A percentile compares a stretch with the other conserved stretches of the same genome.
phyloP scores from a whole-genome alignment of 2,113 vertebrate genomes.

The Cinclus mexicanus region DNA sequence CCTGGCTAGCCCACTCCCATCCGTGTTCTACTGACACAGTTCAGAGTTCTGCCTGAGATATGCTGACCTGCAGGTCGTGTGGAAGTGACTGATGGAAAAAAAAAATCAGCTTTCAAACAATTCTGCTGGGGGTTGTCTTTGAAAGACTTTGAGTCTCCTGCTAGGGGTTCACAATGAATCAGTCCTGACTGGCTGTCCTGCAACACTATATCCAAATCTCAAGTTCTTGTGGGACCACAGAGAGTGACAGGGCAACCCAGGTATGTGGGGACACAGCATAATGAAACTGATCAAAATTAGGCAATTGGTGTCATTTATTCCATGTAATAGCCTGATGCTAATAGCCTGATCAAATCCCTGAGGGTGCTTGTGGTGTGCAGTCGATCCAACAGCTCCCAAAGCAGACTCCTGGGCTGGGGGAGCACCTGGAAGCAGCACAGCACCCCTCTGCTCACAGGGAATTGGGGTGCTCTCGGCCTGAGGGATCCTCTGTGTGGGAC shows the following conservation, averaged over 20 bases:
- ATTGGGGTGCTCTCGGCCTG: rapidly evolving
- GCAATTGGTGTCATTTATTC: neutral
- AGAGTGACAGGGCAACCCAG: neutral
- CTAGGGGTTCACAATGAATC: neutral
- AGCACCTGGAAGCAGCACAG: neutral
- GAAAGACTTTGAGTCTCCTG: neutral
- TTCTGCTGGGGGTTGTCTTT: rapidly evolving
- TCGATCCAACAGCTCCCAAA: rapidly evolving
- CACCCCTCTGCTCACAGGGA: too few species aligned
- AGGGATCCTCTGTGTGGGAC: rapidly evolving
- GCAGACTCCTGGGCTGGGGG: rapidly evolving
- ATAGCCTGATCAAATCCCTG: neutral
- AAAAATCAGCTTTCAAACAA: neutral
- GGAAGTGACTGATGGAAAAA: neutral
- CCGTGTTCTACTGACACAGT: too few species aligned
- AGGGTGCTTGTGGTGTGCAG: rapidly evolving
- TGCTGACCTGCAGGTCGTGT: too few species aligned
- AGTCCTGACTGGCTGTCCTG: neutral
- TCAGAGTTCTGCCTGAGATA: rapidly evolving
- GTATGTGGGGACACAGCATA: too few species aligned
- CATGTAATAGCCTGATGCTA: neutral
- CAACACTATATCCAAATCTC: neutral
- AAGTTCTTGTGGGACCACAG: neutral
- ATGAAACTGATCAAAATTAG: neutral
- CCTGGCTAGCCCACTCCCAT: too few species aligned